Evolutionary conservation across 2,888 invertebrate species (phyloP).

Genomic region (Auanema sp.): DNA sequence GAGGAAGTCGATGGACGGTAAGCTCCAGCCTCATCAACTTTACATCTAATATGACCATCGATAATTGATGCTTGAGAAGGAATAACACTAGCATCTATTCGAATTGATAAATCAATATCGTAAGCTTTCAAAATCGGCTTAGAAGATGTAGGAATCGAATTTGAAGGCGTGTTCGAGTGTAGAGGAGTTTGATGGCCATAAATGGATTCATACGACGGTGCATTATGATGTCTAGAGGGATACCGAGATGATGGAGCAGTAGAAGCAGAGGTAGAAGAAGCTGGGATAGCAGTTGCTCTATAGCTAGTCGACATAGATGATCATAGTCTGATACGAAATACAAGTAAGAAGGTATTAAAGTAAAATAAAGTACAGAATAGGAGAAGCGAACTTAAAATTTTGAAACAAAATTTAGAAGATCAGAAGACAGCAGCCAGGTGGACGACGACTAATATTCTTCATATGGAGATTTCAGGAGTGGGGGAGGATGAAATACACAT

Average conservation of each 20-base stretch:
- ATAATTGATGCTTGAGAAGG: slow-evolving; percentile 4
- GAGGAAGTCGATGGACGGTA: slow-evolving; percentile 12
- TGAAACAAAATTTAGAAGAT: too few species aligned
- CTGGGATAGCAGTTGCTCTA: background rate
- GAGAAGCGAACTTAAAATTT: too few species aligned
- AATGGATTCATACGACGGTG: slow-evolving; percentile 7
- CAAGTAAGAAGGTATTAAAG: too few species aligned
- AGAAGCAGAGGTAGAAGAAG: background rate
- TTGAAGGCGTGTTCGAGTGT: background rate
- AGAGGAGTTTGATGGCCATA: slow-evolving; percentile 9
- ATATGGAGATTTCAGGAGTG: background rate
- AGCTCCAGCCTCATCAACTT: slow-evolving; percentile 16
- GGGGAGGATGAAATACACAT: background rate
- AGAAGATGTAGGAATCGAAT: background rate
- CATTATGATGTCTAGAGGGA: slow-evolving; percentile 7
- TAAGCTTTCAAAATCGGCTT: slow-evolving; percentile 21
- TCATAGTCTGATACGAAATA: too few species aligned
- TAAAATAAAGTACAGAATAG: too few species aligned
- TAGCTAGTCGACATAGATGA: too few species aligned
- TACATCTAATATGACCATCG: slow-evolving; percentile 11
- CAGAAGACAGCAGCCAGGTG: too few species aligned
- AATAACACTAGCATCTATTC: slow-evolving; percentile 12
- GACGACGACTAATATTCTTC: slow-evolving; percentile 2
- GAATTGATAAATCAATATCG: slow-evolving; percentile 28
- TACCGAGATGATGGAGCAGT: slow-evolving; percentile 11